Percentiles rank a stretch among this genome's conserved stretches.
Conservation (phyloP, 1,140 invertebrate genomes). For the Drosophila pandora region DNA sequence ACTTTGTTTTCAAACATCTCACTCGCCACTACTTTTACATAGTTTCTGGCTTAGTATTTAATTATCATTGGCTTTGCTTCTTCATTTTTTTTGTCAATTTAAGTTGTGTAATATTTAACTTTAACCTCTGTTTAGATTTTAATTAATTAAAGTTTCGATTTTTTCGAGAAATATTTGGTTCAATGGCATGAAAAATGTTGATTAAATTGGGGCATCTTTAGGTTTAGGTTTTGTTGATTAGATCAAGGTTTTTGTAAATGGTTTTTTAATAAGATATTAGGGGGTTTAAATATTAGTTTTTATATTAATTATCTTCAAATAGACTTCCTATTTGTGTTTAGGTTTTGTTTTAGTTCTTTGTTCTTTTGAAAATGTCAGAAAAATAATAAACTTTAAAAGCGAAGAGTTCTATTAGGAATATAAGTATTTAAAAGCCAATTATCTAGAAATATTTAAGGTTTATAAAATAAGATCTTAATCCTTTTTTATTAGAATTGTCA, state of each 20-base stretch:
- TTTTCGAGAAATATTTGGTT: background rate
- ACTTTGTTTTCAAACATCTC: conserved; percentile 32
- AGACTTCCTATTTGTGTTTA: too few relatives aligned
- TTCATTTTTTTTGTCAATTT: background rate
- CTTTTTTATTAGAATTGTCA: too few relatives aligned
- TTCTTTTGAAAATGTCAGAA: too few relatives aligned
- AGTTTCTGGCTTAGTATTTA: background rate
- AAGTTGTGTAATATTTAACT: background rate
- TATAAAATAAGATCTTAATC: too few relatives aligned
- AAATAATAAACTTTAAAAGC: too few relatives aligned
- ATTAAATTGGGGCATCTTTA: background rate
- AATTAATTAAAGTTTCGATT: background rate
- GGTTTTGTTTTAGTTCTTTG: too few relatives aligned
- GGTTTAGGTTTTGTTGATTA: background rate
- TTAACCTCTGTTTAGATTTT: background rate
- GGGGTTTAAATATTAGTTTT: too few relatives aligned
- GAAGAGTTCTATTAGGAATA: too few relatives aligned
- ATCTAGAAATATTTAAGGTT: too few relatives aligned
- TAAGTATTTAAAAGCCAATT: too few relatives aligned
- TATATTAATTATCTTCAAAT: too few relatives aligned
- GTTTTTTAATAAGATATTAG: too few relatives aligned
- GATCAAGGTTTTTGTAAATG: background rate
- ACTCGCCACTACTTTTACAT: conserved; percentile 5
- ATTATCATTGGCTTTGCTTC: background rate
- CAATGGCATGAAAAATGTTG: background rate